Evolutionary conservation across 2,888 invertebrate species (phyloP), one percentile per base, ranked within the genome.

Genomic region (Agriotes lineatus): DNA sequence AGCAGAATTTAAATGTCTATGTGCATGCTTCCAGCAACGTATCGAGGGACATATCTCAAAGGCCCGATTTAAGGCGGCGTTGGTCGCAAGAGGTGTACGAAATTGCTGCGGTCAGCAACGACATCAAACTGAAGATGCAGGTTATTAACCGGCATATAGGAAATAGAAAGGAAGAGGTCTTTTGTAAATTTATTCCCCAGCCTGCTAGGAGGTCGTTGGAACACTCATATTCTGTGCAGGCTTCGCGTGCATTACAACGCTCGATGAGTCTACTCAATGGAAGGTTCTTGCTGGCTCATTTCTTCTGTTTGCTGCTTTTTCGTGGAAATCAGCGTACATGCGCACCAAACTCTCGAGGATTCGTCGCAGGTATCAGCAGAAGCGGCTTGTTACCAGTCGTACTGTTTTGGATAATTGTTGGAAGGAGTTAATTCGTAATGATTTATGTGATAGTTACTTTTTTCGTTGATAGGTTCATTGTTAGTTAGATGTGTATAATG

Each of bases 361-460:
- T 2, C 12, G 22, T 2, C 12, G 9, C 9, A 20, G 65, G 10
- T 42, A 50, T 10, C 20, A 18, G 12, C 65, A 65, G 16, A 65
- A 19, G n/a, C 57, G 65, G 25, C 39, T 65, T 0, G 58, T 65
- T 30, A 30, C 30, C 1, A 22, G n/a, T 7, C 22, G 20, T 12
- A 42, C 42, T 1, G 25, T 10, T 25, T 25, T 58, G 6, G 42
- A 58, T 58, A 5, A 12, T 16, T 58, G 16, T 42, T 57, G 22
- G 50, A 52, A 1, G 10, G 19, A 33, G 1, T 52, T 52, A 16
- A 2, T n/a, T n/a, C n/a, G n/a, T n/a, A n/a, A n/a, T n/a, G n/a
- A n/a, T n/a, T n/a, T n/a, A n/a, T n/a, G n/a, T n/a, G n/a, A n/a
- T n/a, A n/a, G n/a, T n/a, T n/a, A n/a, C n/a, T n/a, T n/a, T n/a